These are phyloP conservation scores for Anorthoa munda DNA, from an alignment of 2,888 invertebrate genomes.

Conservation along the genomic window DNA sequence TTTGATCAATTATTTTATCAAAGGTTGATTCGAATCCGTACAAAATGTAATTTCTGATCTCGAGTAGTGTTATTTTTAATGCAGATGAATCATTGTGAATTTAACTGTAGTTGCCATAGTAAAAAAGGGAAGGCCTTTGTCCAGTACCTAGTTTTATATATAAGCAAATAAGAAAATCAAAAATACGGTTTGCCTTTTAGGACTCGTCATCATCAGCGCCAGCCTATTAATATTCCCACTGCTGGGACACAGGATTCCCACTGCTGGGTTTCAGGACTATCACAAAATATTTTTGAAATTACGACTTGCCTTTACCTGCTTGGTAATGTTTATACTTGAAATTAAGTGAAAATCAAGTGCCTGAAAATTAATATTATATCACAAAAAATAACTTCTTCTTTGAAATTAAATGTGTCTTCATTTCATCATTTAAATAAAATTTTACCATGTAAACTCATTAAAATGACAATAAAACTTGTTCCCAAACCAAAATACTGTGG, in stretches of 20 bases:
- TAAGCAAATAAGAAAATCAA: not conserved
- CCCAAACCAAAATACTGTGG: too few relatives aligned
- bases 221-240: too few relatives aligned
- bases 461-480: not conserved
- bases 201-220: too few relatives aligned
- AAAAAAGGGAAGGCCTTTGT: not conserved
- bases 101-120: not conserved
- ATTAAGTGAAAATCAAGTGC: too few relatives aligned
- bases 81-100: too few relatives aligned
- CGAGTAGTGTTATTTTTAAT: not conserved
- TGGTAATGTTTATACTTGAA: too few relatives aligned
- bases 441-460: conserved; percentile 13
- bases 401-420: not conserved
- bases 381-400: not conserved
- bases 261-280: too few relatives aligned
- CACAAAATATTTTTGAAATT: too few relatives aligned
- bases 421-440: not conserved
- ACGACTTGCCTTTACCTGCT: too few relatives aligned
- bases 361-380: not conserved
- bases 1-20: not conserved
- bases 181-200: too few relatives aligned
- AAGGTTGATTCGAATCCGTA: not conserved
- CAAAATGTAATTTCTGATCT: not conserved
- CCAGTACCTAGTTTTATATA: not conserved
- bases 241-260: too few relatives aligned